These are phyloP conservation scores for Lutraria lutraria DNA, from an alignment of 2,888 invertebrate species.

Conservation along the genomic window DNA sequence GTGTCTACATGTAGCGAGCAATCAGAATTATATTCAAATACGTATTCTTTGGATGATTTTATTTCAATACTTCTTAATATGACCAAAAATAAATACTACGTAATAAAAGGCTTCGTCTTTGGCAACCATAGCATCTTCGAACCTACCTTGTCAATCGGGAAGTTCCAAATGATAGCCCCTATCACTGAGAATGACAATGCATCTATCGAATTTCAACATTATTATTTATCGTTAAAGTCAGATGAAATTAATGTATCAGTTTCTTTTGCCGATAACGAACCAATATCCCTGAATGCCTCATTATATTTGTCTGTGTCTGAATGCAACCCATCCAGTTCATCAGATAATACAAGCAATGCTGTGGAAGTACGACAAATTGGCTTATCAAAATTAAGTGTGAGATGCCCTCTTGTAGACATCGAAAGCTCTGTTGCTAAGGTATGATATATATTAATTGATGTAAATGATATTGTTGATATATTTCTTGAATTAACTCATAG, in stretches of 20 bases:
- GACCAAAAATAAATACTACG: constrained; percentile 24
- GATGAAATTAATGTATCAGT: constrained; percentile 19
- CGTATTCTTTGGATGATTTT: not conserved
- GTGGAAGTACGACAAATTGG: constrained; percentile 29
- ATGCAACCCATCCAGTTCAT: not conserved
- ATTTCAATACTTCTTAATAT: constrained; percentile 18
- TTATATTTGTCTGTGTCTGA: not conserved
- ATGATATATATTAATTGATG: not conserved
- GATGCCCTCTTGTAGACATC: constrained; percentile 14
- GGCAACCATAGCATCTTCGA: not conserved
- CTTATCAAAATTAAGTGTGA: constrained; percentile 1
- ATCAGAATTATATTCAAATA: not conserved
- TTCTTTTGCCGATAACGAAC: constrained; percentile 6
- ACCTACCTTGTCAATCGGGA: constrained; percentile 15
- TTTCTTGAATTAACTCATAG: not conserved
- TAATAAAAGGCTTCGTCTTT: constrained; percentile 3
- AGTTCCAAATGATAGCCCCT: constrained; percentile 21
- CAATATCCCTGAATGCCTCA: not conserved
- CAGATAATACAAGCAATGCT: not conserved
- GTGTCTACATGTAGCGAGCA: constrained; percentile 44
- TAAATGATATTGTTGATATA: not conserved
- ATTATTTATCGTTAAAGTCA: constrained; percentile 26
- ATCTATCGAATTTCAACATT: constrained; percentile 28
- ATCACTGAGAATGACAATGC: constrained; percentile 29
- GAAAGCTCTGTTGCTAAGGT: constrained; percentile 38